Base-by-base conservation (phyloP, 2,113 vertebrate genomes). In the Melanerpes aurifrons region DNA sequence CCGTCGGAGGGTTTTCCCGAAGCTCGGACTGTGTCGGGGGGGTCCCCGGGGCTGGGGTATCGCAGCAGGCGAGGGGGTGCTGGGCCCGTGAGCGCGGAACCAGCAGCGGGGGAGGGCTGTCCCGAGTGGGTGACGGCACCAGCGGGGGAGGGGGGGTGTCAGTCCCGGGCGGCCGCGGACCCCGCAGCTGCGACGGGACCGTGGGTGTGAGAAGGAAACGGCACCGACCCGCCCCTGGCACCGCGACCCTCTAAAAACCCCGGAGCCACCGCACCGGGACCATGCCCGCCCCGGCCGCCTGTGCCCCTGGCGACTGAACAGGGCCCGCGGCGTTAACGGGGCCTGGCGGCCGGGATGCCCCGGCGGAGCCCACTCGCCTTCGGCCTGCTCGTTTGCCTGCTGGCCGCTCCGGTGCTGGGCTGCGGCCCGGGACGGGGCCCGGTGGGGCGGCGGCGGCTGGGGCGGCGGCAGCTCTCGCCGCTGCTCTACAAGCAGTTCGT, bases 341-440 rank as follows among this genome's bases (percentile, higher is more conserved):
- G 91, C 29, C 40, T 69, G 84, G 59, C 11, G 74, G 26, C 95
- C 93, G 95, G 93, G 96, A 96, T 96, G 94, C 97, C 88, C 95
- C 97, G 98, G 98, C 94, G 85, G 96, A 95, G 82, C 91, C 93
- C 97, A 97, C 97, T 97, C 88, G 96, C 96, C 95, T 94, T 98
- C 58, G 59, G 95, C 92, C 97, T 99, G 92, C 97, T 98, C 40
- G 77, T 48, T 29, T 94, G 74, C 77, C 94, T 98, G 95, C 97
- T 97, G 82, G 85, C 98, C 97, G 56, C 96, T 12, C 89, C 93
- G 93, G 97, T 97, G 69, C 98, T 98, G 95, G 98, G 98, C 96
- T 99, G 99, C 69, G 99, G 99, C 17, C 99, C 99, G 2, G 99
- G 99, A 81, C 95, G 98, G 79, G 98, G 97, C 4, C 98, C 98